phyloP scores from a whole-genome alignment of 2,888 invertebrate genomes.

The Xanthorhoe designata region DNA sequence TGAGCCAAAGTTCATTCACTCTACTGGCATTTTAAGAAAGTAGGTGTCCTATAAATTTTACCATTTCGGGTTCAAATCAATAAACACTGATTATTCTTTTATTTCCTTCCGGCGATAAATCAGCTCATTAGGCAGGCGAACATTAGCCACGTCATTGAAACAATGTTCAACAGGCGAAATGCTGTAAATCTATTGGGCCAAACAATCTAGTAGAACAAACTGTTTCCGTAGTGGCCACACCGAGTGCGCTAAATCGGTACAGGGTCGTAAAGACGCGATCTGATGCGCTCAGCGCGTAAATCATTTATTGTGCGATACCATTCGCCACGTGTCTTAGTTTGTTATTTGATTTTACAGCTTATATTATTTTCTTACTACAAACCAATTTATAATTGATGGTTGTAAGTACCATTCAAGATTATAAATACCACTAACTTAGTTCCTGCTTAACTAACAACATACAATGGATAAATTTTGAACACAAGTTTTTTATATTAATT shows the following conservation, averaged over 20 bases:
- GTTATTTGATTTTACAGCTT: not conserved
- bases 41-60: not conserved
- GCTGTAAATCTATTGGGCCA: constrained; percentile 45
- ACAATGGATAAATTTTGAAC: too few species aligned
- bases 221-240: constrained; percentile 42
- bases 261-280: constrained; percentile 42
- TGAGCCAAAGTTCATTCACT: not conserved
- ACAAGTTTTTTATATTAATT: too few species aligned
- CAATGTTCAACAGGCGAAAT: constrained; percentile 44
- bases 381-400: not conserved
- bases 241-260: constrained; percentile 38
- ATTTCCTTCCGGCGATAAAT: constrained; percentile 34
- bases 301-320: constrained; percentile 40
- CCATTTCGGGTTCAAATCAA: not conserved
- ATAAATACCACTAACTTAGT: too few species aligned
- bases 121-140: constrained; percentile 26
- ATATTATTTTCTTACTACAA: constrained; percentile 1
- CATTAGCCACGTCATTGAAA: constrained; percentile 43
- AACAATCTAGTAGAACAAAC: constrained; percentile 42
- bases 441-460: too few species aligned
- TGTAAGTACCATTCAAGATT: too few species aligned
- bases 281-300: constrained; percentile 41
- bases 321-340: constrained; percentile 23
- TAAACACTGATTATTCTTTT: constrained; percentile 12
- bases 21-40: not conserved